Conservation (phyloP, 2,113 vertebrate genomes). For the Xyliphius kryptos region DNA sequence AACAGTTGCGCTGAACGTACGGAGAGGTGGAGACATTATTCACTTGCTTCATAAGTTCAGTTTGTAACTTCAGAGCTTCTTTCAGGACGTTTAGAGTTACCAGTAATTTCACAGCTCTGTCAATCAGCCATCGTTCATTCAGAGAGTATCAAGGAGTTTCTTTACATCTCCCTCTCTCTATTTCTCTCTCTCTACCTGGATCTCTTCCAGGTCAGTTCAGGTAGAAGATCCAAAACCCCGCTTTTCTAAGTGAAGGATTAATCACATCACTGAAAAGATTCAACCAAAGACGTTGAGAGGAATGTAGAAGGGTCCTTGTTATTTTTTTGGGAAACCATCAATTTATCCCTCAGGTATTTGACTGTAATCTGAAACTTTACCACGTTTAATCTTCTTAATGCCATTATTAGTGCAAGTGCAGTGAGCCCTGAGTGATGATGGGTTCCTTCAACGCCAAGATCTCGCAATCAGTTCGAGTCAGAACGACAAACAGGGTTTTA, state of each 20-base stretch:
- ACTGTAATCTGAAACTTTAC: conserved; percentile 13
- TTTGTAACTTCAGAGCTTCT: conserved; percentile 32
- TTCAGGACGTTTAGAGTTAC: conserved; percentile 44
- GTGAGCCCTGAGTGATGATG: conserved; percentile 1
- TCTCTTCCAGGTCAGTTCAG: conserved; percentile 19
- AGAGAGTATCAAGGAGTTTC: conserved; percentile 31
- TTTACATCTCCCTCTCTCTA: conserved; percentile 7
- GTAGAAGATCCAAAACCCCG: conserved; percentile 8
- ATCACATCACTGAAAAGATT: conserved; percentile 15
- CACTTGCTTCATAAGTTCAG: conserved; percentile 16
- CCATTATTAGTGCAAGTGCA: conserved; percentile 5
- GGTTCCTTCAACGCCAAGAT: conserved; percentile 6
- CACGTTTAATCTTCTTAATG: conserved; percentile 8
- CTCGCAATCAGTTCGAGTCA: neutral
- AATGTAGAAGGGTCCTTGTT: too few species aligned
- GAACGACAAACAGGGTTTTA: too few species aligned
- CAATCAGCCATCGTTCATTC: conserved; percentile 33
- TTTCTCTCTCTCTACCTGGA: conserved; percentile 20
- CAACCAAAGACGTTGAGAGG: too few species aligned
- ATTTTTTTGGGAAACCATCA: neutral
- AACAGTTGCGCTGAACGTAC: conserved; percentile 30
- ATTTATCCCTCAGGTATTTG: neutral
- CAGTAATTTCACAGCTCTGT: conserved; percentile 32
- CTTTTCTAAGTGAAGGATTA: conserved; percentile 27
- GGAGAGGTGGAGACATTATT: conserved; percentile 18